Evolutionary conservation across 2,888 invertebrate genomes (phyloP).

Genomic region (Stenurella melanura): DNA sequence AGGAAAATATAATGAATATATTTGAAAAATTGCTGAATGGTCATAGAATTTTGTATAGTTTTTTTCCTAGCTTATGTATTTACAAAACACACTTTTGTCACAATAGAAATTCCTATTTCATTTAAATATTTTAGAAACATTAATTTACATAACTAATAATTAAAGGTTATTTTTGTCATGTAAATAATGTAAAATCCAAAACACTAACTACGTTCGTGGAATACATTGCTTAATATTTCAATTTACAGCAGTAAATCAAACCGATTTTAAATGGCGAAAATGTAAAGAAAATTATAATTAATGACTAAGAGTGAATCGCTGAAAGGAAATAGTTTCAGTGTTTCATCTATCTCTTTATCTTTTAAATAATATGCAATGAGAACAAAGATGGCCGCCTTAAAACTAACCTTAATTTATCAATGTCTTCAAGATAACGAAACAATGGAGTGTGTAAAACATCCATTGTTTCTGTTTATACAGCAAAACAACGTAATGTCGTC

Average conservation of each 20-base stretch:
- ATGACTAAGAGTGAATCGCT: conserved; percentile 55
- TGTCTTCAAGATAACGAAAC: conserved; percentile 75
- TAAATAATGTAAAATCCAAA: not conserved
- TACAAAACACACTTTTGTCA: no score
- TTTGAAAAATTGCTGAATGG: no score
- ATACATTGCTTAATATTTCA: conserved; percentile 10
- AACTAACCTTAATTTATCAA: conserved; percentile 75
- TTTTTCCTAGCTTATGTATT: no score
- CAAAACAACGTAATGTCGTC: conserved; percentile 71
- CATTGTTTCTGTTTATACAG: conserved; percentile 73
- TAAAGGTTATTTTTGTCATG: not conserved
- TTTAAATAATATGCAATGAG: conserved; percentile 65
- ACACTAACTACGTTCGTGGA: not conserved
- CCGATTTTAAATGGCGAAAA: conserved; percentile 43
- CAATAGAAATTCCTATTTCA: not conserved
- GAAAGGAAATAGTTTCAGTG: conserved; percentile 56
- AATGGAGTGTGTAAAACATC: conserved; percentile 74
- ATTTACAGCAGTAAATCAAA: conserved; percentile 37
- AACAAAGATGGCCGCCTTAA: conserved; percentile 73
- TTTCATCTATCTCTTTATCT: conserved; percentile 62
- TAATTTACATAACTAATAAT: not conserved
- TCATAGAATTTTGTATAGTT: no score
- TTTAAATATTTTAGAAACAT: not conserved
- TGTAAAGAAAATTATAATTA: conserved; percentile 53
- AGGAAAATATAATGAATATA: no score